Conservation (phyloP, 2,888 invertebrate species). For the Dorcus parallelipipedus region DNA sequence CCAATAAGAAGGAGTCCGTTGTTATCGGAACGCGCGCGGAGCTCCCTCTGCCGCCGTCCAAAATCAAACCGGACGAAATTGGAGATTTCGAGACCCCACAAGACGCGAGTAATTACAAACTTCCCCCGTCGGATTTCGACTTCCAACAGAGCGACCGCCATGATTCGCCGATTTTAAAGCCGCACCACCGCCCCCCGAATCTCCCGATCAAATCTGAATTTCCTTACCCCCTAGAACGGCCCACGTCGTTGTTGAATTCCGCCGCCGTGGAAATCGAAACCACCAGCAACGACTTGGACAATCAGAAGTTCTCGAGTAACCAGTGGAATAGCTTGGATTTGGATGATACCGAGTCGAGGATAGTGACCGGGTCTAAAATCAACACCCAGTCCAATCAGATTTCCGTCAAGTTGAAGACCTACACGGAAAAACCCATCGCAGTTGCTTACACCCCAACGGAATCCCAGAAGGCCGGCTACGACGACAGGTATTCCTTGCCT, state of each 20-base stretch:
- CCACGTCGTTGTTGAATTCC: slow-evolving; percentile 50
- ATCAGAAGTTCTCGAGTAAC: slow-evolving; percentile 31
- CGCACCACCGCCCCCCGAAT: slow-evolving; percentile 40
- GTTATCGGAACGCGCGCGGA: slow-evolving; percentile 57
- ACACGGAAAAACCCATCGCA: slow-evolving; percentile 59
- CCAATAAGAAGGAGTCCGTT: slow-evolving; percentile 52
- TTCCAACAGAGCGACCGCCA: slow-evolving; percentile 35
- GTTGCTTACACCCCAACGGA: slow-evolving; percentile 63
- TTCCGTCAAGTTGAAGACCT: slow-evolving; percentile 46
- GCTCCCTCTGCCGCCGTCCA: slow-evolving; percentile 44
- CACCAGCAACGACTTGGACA: slow-evolving; percentile 38
- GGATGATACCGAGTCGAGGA: slow-evolving; percentile 47
- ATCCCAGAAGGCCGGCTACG: slow-evolving; percentile 38
- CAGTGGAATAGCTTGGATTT: slow-evolving; percentile 43
- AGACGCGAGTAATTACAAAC: too few species aligned
- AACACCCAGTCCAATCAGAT: slow-evolving; percentile 35
- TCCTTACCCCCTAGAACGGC: slow-evolving; percentile 62
- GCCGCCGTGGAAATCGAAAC: slow-evolving; percentile 42
- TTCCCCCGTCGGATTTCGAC: slow-evolving; percentile 26
- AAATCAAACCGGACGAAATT: slow-evolving; percentile 25
- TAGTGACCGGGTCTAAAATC: slow-evolving; percentile 42
- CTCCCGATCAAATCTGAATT: slow-evolving; percentile 56
- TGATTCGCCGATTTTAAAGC: slow-evolving; percentile 48
- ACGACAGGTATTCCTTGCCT: slow-evolving; percentile 47
- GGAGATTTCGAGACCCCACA: slow-evolving; percentile 39